Evolutionary conservation across 2,888 invertebrate species (phyloP), one percentile per base, ranked within the genome.

Genomic region (Ormyrus rosae): DNA sequence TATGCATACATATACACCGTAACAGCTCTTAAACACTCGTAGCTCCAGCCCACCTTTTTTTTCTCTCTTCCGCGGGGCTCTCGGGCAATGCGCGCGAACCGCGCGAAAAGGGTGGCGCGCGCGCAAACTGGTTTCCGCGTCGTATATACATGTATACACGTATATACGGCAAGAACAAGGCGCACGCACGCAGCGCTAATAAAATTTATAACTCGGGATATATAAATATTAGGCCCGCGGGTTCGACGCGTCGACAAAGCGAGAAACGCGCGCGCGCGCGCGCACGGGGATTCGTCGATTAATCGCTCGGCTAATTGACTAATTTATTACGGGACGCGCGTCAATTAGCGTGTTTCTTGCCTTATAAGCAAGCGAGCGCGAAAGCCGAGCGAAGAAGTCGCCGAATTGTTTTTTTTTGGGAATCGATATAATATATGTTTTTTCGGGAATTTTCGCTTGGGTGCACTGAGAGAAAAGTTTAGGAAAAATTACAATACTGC

Each of bases 151-250:
- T 78, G 51, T 50, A 58, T 55, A 55, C 19, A 13, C 13, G 19
- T 13, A 70, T n/a, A 13, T 5, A 60, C 9, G 34, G 7, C 50
- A 51, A 0, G 46, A 11, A 46, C 34, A 11, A 46, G 64, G 13
- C 63, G 61, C 51, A 11, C 34, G 64, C 53, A 13, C 7, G 13
- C 51, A 63, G 81, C 51, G 73, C 72, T 81, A 73, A 77, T 77
- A 69, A 81, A 72, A 81, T 73, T 69, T 81, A 81, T 77, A 63
- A 68, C 76, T 56, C 9, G 51, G 64, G 67, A 56, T 76, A 72
- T 34, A 80, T 76, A 72, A 34, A 72, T 72, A 72, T 68, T 63
- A 46, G 34, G 19, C 11, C 11, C 13, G 56, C 53, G 7, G 51
- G 48, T 56, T 78, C 69, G 73, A 73, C 68, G 68, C 11, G 58